These are phyloP conservation scores for Margarornis squamiger DNA, from an alignment of 2,797 vertebrate species.

Conservation along the genomic window DNA sequence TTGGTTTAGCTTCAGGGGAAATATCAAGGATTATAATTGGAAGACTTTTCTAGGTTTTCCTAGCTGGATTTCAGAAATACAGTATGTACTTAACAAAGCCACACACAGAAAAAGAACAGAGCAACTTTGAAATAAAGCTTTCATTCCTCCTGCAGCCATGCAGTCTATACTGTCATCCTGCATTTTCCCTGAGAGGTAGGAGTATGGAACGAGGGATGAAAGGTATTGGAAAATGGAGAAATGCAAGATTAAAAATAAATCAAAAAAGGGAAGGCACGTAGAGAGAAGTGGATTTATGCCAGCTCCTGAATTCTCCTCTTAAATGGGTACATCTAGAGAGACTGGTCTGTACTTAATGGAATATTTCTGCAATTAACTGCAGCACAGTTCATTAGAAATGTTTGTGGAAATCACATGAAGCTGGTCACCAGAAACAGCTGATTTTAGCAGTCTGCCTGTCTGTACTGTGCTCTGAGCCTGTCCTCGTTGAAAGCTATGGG, in stretches of 20 bases:
- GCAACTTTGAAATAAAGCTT: conserved; percentile 60
- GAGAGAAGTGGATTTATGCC: neutral
- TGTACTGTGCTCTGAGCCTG: neutral
- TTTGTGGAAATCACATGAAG: neutral
- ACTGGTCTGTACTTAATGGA: neutral
- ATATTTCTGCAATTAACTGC: neutral
- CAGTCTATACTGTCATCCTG: neutral
- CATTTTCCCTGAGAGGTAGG: neutral
- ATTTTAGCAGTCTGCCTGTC: neutral
- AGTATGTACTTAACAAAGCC: conserved; percentile 48
- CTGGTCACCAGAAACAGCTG: neutral
- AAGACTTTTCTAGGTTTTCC: conserved; percentile 65
- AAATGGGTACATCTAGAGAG: neutral
- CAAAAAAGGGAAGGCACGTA: neutral
- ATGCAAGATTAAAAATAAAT: conserved; percentile 47
- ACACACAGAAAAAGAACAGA: conserved; percentile 40
- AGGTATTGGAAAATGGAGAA: neutral
- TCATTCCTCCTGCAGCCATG: neutral
- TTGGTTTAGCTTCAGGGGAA: conserved; percentile 62
- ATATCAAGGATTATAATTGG: conserved; percentile 66
- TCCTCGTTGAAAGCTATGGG: neutral
- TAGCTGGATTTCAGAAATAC: conserved; percentile 46
- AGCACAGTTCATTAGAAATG: neutral
- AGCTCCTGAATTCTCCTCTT: neutral
- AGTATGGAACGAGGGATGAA: neutral